phyloP scores from a whole-genome alignment of 2,113 vertebrate species.

The Talpa occidentalis region DNA sequence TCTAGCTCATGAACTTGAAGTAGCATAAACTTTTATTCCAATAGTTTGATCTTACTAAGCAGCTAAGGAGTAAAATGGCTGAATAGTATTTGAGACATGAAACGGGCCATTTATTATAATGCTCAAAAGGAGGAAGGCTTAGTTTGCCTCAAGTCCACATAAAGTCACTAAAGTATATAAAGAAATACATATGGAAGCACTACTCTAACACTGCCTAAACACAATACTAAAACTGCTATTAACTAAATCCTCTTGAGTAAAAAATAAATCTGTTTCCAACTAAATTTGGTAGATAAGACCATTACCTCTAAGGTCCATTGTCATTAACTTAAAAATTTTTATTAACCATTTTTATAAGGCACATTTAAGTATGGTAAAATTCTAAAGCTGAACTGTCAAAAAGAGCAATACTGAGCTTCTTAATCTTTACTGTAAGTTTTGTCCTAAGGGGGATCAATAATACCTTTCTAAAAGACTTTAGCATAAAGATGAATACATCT shows the following conservation, averaged over 20 bases:
- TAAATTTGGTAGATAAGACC: background rate
- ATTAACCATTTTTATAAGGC: conserved; percentile 38
- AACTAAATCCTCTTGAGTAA: background rate
- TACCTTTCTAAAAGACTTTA: background rate
- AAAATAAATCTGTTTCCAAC: conserved; percentile 30
- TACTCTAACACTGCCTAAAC: background rate
- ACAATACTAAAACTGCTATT: background rate
- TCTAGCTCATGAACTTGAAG: background rate
- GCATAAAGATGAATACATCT: background rate
- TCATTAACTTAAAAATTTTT: conserved; percentile 13
- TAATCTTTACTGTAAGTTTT: background rate
- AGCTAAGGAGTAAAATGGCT: background rate
- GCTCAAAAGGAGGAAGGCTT: background rate
- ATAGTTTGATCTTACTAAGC: background rate
- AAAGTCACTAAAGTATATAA: background rate
- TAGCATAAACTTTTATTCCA: background rate
- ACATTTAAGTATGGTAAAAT: conserved; percentile 30
- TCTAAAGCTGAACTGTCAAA: conserved; percentile 7
- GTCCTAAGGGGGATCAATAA: background rate
- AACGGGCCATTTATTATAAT: background rate
- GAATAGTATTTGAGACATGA: background rate
- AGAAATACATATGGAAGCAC: conserved; percentile 8
- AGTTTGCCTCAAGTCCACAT: background rate
- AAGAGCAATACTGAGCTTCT: background rate
- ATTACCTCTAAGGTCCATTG: background rate